These are phyloP conservation scores for Uropetala carovei DNA, from an alignment of 2,888 invertebrate species.

Conservation along the genomic window DNA sequence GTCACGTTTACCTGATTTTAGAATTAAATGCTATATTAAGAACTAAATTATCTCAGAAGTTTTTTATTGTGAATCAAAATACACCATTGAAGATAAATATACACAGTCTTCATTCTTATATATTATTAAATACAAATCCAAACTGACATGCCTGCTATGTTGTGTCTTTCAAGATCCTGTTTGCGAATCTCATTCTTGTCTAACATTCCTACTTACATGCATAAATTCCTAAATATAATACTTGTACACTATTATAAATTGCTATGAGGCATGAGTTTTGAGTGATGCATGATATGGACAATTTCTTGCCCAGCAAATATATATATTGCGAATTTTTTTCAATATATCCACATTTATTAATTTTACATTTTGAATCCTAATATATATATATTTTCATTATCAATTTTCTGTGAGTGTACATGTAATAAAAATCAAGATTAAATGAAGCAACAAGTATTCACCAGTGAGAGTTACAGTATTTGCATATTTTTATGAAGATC, in stretches of 20 bases:
- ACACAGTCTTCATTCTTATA: not conserved
- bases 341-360: not conserved
- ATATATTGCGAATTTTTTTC: not conserved
- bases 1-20: not conserved
- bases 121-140: not conserved
- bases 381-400: too few species aligned
- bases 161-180: not conserved
- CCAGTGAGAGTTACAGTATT: too few species aligned
- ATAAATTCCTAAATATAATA: not conserved
- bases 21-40: not conserved
- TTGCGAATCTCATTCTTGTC: not conserved
- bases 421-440: too few species aligned
- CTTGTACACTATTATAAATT: not conserved
- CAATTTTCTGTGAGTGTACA: too few species aligned
- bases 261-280: not conserved
- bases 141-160: not conserved
- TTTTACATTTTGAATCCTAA: too few species aligned
- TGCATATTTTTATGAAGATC: too few species aligned
- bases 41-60: not conserved
- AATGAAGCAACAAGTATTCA: too few species aligned
- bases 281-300: constrained; percentile 40
- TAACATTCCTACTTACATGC: not conserved
- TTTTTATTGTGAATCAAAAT: not conserved
- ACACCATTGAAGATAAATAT: not conserved
- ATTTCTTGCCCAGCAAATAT: constrained; percentile 47